These are phyloP conservation scores for Saguinus imperator DNA, from an alignment of 2,113 vertebrate species.

Conservation along the genomic window DNA sequence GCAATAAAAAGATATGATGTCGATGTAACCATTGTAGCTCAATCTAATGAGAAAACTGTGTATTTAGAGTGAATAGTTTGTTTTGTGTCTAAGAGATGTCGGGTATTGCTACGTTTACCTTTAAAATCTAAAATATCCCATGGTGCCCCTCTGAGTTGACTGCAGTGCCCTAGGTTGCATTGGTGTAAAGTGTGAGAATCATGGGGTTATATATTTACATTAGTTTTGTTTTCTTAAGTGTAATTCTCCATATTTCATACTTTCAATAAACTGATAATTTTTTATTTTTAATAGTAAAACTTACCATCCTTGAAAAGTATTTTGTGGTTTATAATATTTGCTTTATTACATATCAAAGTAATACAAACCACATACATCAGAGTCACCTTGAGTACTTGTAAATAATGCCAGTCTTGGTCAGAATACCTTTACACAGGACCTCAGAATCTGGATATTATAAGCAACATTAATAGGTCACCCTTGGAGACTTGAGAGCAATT, in stretches of 20 bases:
- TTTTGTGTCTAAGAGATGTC: not conserved
- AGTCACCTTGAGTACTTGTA: not conserved
- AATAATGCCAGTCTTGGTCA: not conserved
- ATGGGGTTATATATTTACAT: not conserved
- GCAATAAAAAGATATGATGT: not conserved
- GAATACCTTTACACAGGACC: not conserved
- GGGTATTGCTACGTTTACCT: not conserved
- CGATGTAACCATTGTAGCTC: not conserved
- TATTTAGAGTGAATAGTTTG: not conserved
- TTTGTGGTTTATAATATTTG: not conserved
- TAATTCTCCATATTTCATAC: not conserved
- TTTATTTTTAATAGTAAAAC: not conserved
- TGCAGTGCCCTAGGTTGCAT: not conserved
- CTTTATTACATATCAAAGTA: not conserved
- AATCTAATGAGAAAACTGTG: not conserved
- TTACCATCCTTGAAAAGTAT: not conserved
- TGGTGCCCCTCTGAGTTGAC: not conserved
- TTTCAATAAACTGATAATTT: not conserved
- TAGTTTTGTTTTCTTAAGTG: not conserved
- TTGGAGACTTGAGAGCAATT: not conserved
- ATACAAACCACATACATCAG: not conserved
- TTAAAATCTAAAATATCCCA: not conserved
- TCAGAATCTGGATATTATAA: not conserved
- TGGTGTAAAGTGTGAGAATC: not conserved
- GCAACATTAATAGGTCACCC: not conserved